Evolutionary conservation across 1,140 invertebrate genomes (phyloP).

Genomic region (Ceratina australensis): DNA sequence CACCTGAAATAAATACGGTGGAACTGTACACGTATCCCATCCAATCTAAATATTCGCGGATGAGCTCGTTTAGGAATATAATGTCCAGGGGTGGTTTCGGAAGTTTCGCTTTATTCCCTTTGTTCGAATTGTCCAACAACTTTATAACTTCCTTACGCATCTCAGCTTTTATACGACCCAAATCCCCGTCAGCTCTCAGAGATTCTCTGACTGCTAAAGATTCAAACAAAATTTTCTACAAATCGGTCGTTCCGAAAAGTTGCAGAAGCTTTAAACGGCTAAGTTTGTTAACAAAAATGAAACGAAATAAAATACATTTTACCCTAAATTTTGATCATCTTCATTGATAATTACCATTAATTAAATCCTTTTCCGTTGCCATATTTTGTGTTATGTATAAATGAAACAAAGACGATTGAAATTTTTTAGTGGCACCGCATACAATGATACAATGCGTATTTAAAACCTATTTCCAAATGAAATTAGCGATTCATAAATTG

Average conservation of each 20-base stretch:
- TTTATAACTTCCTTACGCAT: slow-evolving; percentile 77
- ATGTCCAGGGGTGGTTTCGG: slow-evolving; percentile 71
- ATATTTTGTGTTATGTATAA: slow-evolving; percentile 49
- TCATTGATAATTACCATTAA: slow-evolving; percentile 68
- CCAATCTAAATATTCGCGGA: slow-evolving; percentile 79
- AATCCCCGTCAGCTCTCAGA: slow-evolving; percentile 73
- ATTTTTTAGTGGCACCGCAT: no score
- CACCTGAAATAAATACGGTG: slow-evolving; percentile 75
- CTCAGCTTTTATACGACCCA: slow-evolving; percentile 76
- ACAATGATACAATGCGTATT: background rate
- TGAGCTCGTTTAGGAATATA: slow-evolving; percentile 76
- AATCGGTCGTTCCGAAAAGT: background rate
- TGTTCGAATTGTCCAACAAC: slow-evolving; percentile 70
- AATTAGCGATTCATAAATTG: background rate
- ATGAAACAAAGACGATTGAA: background rate
- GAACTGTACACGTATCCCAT: slow-evolving; percentile 78
- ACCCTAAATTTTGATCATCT: no score
- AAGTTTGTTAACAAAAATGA: no score
- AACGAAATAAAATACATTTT: no score
- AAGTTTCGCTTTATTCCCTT: slow-evolving; percentile 59
- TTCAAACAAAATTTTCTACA: background rate
- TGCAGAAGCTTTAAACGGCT: no score
- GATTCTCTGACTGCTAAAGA: slow-evolving; percentile 76
- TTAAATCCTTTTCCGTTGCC: slow-evolving; percentile 75
- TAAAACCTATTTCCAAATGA: slow-evolving; percentile 16